A percentile compares a stretch with the other conserved stretches of the same genome.
Evolutionary conservation across 2,113 vertebrate species (phyloP).

Genomic region (Serilophus lunatus): DNA sequence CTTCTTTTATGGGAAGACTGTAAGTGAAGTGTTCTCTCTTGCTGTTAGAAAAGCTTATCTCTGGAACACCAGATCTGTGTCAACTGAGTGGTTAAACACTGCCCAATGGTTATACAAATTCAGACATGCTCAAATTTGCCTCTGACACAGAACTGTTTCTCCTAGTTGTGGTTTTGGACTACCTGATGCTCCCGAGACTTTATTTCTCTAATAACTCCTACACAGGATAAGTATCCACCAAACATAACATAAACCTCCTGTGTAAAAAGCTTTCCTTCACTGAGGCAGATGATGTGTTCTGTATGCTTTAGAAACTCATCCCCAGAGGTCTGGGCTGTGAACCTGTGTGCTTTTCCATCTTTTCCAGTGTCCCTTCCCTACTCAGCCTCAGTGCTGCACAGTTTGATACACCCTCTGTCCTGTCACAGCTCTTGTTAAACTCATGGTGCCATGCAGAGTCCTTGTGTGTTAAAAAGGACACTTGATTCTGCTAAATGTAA

Average conservation of each 20-base stretch:
- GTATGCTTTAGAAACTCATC: not conserved
- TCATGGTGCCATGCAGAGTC: not conserved
- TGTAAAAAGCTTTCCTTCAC: not conserved
- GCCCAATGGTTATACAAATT: not conserved
- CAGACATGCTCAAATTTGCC: not conserved
- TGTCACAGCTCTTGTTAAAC: not conserved
- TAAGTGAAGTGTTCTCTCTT: not conserved
- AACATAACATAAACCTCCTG: not conserved
- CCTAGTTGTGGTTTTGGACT: not conserved
- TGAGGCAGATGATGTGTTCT: not conserved
- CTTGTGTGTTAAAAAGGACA: not conserved
- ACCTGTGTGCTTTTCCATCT: not conserved
- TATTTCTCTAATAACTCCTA: not conserved
- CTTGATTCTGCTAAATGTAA: not conserved
- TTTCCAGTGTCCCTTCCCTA: not conserved
- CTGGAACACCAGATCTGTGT: not conserved
- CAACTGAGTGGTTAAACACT: not conserved
- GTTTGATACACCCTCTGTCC: not conserved
- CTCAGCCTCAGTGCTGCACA: not conserved
- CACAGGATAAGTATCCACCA: not conserved
- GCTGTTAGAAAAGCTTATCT: not conserved
- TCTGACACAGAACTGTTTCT: not conserved
- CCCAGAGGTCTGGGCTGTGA: not conserved
- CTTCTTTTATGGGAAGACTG: not conserved
- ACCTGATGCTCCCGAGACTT: not conserved